A percentile compares a stretch with the other conserved stretches of the same genome.
Conservation (phyloP, 1,140 invertebrate genomes). For the Drosophila obscura region DNA sequence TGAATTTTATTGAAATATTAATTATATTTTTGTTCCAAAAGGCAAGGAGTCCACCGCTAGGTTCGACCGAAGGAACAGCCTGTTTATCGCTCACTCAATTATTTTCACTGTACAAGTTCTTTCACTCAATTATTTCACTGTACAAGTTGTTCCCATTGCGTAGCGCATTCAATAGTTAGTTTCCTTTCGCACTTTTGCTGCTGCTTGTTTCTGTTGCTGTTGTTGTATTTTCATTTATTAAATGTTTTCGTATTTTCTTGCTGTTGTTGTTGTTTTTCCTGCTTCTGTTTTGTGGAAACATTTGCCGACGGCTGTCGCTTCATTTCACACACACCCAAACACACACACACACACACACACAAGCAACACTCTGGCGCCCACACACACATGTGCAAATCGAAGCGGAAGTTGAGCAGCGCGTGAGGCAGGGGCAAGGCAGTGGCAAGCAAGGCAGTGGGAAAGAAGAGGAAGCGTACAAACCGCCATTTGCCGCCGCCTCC, state of each 20-base stretch:
- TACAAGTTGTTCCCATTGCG: background rate
- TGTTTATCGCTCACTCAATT: too few species aligned
- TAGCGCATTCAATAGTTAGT: slow-evolving; percentile 30
- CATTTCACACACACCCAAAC: slow-evolving; percentile 62
- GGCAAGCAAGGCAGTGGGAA: too few species aligned
- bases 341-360: slow-evolving; percentile 32
- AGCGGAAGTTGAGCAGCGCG: slow-evolving; percentile 63
- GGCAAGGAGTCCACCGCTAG: too few species aligned
- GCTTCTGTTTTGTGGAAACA: slow-evolving; percentile 68
- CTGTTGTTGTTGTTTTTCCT: slow-evolving; percentile 43
- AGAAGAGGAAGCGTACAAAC: slow-evolving; percentile 18
- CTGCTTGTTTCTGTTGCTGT: slow-evolving; percentile 30
- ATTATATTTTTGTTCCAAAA: too few species aligned
- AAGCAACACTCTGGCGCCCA: too few species aligned
- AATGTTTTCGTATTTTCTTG: slow-evolving; percentile 56
- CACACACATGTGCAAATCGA: slow-evolving; percentile 4
- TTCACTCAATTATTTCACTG: too few species aligned
- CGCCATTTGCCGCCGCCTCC: slow-evolving; percentile 55
- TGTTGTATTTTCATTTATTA: slow-evolving; percentile 73
- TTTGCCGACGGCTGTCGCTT: slow-evolving; percentile 77
- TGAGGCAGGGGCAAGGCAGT: background rate
- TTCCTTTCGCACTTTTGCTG: background rate
- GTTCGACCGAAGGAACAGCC: too few species aligned
- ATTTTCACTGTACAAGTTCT: too few species aligned
- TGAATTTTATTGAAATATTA: too few species aligned